phyloP scores from a whole-genome alignment of 1,140 invertebrate genomes.

The Muscidifurax raptorellus region DNA sequence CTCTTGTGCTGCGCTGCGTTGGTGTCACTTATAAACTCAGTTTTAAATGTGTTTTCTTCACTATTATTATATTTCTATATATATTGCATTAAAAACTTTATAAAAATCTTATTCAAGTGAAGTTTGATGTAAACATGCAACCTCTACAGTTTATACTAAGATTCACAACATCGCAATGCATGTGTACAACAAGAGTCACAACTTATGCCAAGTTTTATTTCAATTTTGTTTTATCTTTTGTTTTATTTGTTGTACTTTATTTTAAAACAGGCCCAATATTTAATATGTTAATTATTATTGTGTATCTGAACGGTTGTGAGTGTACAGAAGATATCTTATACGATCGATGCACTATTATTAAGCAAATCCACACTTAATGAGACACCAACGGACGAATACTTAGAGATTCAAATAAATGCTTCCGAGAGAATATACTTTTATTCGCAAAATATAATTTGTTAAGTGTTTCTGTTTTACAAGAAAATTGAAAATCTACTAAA shows the following conservation, averaged over 20 bases:
- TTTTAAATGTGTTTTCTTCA: constrained; percentile 35
- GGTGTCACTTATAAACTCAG: constrained; percentile 31
- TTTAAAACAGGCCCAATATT: constrained; percentile 66
- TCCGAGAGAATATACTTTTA: constrained; percentile 30
- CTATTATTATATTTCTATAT: constrained; percentile 32
- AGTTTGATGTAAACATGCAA: constrained; percentile 18
- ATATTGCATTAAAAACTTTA: background rate
- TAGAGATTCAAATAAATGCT: constrained; percentile 38
- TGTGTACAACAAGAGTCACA: background rate
- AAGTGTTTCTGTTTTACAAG: constrained; percentile 22
- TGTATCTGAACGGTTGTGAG: constrained; percentile 71
- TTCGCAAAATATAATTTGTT: constrained; percentile 27
- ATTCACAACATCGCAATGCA: constrained; percentile 9
- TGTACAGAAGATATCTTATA: constrained; percentile 71
- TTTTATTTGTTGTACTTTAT: constrained; percentile 40
- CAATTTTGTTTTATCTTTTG: constrained; percentile 24
- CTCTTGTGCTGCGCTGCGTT: background rate
- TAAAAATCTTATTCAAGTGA: constrained; percentile 4
- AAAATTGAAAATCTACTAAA: background rate
- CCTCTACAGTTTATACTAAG: constrained; percentile 18
- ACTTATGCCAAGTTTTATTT: constrained; percentile 36
- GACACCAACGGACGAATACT: constrained; percentile 54
- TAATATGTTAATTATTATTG: constrained; percentile 72
- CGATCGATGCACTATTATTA: constrained; percentile 67
- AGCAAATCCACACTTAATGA: constrained; percentile 62